Evolutionary conservation across 2,888 invertebrate species (phyloP).

Genomic region (Chironomus tentans): DNA sequence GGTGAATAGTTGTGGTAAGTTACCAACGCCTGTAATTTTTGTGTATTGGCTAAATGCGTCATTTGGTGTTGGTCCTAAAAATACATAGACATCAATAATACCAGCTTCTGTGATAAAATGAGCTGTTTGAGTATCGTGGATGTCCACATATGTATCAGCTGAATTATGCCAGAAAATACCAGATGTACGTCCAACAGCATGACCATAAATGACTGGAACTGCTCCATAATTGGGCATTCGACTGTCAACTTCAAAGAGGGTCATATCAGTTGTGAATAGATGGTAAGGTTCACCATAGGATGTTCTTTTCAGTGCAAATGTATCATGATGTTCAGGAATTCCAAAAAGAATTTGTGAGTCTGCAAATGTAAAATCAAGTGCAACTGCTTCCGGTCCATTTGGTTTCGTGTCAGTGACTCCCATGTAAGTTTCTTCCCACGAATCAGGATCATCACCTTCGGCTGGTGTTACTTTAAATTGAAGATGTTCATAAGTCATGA

Average conservation of each 20-base stretch:
- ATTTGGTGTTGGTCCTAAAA: slow-evolving; percentile 78
- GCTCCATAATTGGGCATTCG: slow-evolving; percentile 95
- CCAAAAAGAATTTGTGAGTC: slow-evolving; percentile 80
- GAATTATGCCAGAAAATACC: slow-evolving; percentile 97
- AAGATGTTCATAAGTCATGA: slow-evolving; percentile 78
- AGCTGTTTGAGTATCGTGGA: slow-evolving; percentile 58
- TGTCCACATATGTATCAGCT: slow-evolving; percentile 98
- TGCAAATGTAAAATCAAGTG: slow-evolving; percentile 86
- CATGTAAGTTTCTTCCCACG: slow-evolving; percentile 94
- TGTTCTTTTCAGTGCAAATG: slow-evolving; percentile 75
- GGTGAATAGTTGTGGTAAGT: slow-evolving; percentile 82
- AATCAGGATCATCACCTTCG: slow-evolving; percentile 55
- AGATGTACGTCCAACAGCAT: slow-evolving; percentile 62
- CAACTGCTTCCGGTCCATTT: slow-evolving; percentile 86
- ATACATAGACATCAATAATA: slow-evolving; percentile 82
- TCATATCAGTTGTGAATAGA: slow-evolving; percentile 94
- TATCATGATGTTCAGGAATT: slow-evolving; percentile 95
- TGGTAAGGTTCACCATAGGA: slow-evolving; percentile 78
- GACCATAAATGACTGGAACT: slow-evolving; percentile 87
- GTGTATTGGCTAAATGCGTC: slow-evolving; percentile 86
- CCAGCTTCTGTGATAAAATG: slow-evolving; percentile 97
- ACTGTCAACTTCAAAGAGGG: slow-evolving; percentile 91
- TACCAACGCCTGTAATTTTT: slow-evolving; percentile 75
- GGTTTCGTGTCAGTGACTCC: slow-evolving; percentile 91
- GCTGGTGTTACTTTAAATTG: slow-evolving; percentile 50